Evolutionary conservation across 2,888 invertebrate genomes (phyloP).

Genomic region (Monopis laevigella): DNA sequence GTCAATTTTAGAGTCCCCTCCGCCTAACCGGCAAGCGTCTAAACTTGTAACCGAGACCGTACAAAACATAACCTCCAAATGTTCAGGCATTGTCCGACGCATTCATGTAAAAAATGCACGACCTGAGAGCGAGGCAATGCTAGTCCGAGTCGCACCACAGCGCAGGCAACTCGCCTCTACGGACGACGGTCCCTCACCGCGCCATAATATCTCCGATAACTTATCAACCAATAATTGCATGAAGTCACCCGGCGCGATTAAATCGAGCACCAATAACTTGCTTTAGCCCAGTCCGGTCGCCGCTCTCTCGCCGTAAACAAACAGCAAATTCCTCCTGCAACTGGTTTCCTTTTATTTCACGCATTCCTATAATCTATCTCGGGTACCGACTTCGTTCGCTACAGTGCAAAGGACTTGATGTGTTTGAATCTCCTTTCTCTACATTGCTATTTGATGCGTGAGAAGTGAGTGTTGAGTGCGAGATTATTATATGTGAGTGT

Average conservation of each 20-base stretch:
- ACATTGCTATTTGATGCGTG: too few species aligned
- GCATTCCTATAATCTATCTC: slow-evolving; percentile 14
- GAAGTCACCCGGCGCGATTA: slow-evolving; percentile 42
- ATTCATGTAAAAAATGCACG: slow-evolving; percentile 45
- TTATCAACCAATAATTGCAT: slow-evolving; percentile 58
- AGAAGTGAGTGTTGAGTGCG: not conserved
- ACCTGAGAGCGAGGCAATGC: slow-evolving; percentile 15
- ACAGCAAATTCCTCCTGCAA: slow-evolving; percentile 7
- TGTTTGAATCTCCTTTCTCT: too few species aligned
- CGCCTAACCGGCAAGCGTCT: not conserved
- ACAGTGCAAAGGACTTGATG: too few species aligned
- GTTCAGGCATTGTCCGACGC: slow-evolving; percentile 38
- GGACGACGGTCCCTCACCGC: slow-evolving; percentile 23
- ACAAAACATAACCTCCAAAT: slow-evolving; percentile 56
- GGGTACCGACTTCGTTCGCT: slow-evolving; percentile 7
- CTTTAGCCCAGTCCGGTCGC: too few species aligned
- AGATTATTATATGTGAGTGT: not conserved
- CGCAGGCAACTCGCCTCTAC: slow-evolving; percentile 23
- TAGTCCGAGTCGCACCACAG: slow-evolving; percentile 45
- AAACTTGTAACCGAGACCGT: slow-evolving; percentile 18
- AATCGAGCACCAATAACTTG: not conserved
- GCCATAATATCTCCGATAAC: slow-evolving; percentile 47
- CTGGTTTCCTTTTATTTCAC: slow-evolving; percentile 15
- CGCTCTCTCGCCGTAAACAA: slow-evolving; percentile 10
- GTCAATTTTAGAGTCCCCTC: too few species aligned